These are phyloP conservation scores for Thyatira batis DNA, from an alignment of 2,888 invertebrate genomes.

Conservation along the genomic window DNA sequence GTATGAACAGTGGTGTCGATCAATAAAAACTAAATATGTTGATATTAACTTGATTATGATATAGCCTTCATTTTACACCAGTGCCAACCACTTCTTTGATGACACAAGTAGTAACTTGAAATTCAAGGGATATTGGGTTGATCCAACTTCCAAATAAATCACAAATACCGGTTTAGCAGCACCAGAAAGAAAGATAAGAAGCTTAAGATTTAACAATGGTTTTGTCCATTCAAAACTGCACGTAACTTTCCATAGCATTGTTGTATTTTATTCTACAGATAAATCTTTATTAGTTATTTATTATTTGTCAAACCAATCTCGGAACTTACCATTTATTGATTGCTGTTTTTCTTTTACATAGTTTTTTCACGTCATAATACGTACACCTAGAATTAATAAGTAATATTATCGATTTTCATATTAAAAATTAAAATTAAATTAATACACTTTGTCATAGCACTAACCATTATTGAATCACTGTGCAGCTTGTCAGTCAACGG, in stretches of 20 bases:
- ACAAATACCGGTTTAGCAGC: neutral
- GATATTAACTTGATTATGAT: conserved; percentile 43
- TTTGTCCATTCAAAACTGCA: no score
- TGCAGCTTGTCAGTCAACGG: conserved; percentile 23
- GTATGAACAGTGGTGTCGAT: conserved; percentile 35
- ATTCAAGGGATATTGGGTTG: conserved; percentile 3
- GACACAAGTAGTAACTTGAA: conserved; percentile 20
- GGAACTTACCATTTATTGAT: no score
- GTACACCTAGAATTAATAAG: neutral
- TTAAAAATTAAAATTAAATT: neutral
- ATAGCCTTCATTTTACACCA: conserved; percentile 33
- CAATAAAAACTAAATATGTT: conserved; percentile 55
- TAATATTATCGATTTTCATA: neutral
- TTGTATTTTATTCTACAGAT: no score
- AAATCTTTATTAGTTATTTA: no score
- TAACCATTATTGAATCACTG: conserved; percentile 22
- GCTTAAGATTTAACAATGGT: neutral
- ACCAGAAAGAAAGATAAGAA: conserved; percentile 6
- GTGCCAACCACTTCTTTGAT: conserved; percentile 40
- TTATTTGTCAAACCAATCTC: no score
- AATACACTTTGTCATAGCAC: neutral
- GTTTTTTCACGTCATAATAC: no score
- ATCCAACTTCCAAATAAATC: neutral
- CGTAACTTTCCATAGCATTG: no score
- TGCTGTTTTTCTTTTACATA: neutral